Conservation (phyloP, 2,888 invertebrate genomes). For the Poecilobothrus nobilitatus region DNA sequence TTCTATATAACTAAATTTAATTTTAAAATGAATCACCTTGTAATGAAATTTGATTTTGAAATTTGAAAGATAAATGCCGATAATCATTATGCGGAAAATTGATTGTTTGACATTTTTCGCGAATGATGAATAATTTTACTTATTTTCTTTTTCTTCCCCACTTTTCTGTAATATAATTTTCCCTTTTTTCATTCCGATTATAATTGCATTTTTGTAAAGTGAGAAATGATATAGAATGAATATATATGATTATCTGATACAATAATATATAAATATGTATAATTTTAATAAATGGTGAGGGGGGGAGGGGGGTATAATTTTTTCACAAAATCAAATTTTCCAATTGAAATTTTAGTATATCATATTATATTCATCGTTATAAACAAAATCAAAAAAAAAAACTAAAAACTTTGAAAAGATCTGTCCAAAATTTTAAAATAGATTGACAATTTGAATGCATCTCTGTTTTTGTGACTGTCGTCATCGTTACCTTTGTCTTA, state of each 20-base stretch:
- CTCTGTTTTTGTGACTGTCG: neutral
- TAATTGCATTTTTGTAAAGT: neutral
- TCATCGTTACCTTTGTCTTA: neutral
- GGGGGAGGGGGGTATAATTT: neutral
- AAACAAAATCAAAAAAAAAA: neutral
- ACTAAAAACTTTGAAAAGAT: neutral
- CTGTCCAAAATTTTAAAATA: conserved; percentile 1
- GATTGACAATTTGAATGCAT: conserved; percentile 6
- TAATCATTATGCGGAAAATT: neutral
- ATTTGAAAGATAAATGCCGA: neutral
- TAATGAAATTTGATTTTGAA: too few species aligned
- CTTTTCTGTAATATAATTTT: neutral
- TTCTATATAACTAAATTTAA: too few species aligned
- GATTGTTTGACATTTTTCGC: conserved; percentile 4
- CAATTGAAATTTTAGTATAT: neutral
- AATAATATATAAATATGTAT: too few species aligned
- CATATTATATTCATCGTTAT: neutral
- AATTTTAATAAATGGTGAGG: too few species aligned
- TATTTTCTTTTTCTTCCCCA: too few species aligned
- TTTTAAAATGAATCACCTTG: too few species aligned
- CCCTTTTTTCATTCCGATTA: neutral
- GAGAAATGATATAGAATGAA: neutral
- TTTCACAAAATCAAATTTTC: neutral
- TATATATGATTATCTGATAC: neutral
- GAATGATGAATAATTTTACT: neutral